Percentiles rank a stretch among this genome's conserved stretches.
Evolutionary conservation across 2,888 invertebrate genomes (phyloP).

Genomic region (Hydrotaea diabolus): DNA sequence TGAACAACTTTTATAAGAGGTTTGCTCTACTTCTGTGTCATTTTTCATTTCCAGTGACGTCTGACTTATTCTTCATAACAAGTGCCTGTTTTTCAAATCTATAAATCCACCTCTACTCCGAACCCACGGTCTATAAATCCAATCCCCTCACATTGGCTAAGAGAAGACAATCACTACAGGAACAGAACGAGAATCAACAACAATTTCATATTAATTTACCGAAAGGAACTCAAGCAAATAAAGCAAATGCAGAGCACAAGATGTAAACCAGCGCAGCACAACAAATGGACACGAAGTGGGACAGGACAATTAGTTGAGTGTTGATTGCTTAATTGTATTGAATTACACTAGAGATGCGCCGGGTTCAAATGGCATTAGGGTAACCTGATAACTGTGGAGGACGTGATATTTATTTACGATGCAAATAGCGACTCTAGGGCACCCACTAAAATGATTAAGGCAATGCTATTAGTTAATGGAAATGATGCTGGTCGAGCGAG

Average conservation of each 20-base stretch:
- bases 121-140: too few relatives aligned
- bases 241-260: neutral
- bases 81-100: too few relatives aligned
- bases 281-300: neutral
- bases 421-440: constrained; percentile 1
- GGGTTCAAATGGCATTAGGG: constrained; percentile 28
- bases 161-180: neutral
- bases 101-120: too few relatives aligned
- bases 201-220: constrained; percentile 1
- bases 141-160: neutral
- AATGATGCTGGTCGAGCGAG: neutral
- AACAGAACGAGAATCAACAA: neutral
- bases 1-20: too few relatives aligned
- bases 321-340: constrained; percentile 39
- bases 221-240: neutral
- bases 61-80: too few relatives aligned
- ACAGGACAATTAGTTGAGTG: constrained; percentile 22
- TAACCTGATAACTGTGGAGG: constrained; percentile 20
- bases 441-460: neutral
- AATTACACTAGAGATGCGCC: constrained; percentile 4
- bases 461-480: constrained; percentile 6
- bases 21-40: too few relatives aligned
- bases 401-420: constrained; percentile 4
- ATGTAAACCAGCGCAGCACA: neutral
- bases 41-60: too few relatives aligned